Evolutionary conservation across 2,888 invertebrate genomes (phyloP).

Genomic region (Limenitis camilla): DNA sequence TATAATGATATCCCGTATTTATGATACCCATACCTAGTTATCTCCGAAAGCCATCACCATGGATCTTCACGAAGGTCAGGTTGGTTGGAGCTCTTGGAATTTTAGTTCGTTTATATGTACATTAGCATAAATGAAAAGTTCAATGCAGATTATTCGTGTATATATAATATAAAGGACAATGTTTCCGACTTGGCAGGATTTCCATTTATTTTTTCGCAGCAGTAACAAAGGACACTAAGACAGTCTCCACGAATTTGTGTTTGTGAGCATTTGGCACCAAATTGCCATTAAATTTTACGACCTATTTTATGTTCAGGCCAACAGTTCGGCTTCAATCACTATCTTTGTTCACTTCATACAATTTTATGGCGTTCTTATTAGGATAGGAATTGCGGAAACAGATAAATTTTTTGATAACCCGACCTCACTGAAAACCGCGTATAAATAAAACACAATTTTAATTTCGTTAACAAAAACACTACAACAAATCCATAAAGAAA

Average conservation of each 20-base stretch:
- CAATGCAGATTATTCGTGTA: too few species aligned
- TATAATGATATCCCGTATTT: too few species aligned
- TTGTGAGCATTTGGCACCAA: conserved; percentile 12
- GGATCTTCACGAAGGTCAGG: too few species aligned
- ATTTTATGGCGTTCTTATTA: conserved; percentile 1
- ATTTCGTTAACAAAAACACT: too few species aligned
- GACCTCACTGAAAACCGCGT: not conserved
- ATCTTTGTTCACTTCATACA: not conserved
- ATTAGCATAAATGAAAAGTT: not conserved
- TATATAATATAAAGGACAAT: too few species aligned
- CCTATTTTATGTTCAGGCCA: conserved; percentile 1
- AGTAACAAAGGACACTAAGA: conserved; percentile 11
- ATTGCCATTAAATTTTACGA: conserved; percentile 12
- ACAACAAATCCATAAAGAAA: too few species aligned
- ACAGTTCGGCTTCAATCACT: not conserved
- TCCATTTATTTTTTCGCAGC: not conserved
- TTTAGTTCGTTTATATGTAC: not conserved
- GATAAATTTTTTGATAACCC: not conserved
- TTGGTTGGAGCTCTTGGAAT: too few species aligned
- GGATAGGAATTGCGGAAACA: not conserved
- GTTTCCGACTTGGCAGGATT: not conserved
- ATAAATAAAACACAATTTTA: not conserved
- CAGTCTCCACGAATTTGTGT: not conserved
- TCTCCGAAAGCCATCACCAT: too few species aligned
- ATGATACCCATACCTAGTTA: too few species aligned